A percentile compares a stretch with the other conserved stretches of the same genome.
phyloP scores from a whole-genome alignment of 2,797 vertebrate species.

The Pangasius macronema region DNA sequence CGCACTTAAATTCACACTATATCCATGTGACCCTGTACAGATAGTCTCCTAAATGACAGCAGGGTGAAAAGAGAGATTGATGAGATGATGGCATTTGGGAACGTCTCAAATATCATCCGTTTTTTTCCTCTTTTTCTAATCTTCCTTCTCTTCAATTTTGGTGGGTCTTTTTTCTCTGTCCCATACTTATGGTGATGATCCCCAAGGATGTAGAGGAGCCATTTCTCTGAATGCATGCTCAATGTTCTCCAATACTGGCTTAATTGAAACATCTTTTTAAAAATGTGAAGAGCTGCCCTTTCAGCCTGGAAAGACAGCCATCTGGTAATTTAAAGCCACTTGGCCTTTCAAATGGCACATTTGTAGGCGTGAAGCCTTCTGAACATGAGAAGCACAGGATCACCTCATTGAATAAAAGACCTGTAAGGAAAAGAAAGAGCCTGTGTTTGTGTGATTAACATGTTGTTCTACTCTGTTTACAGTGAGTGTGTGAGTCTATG shows the following conservation, averaged over 20 bases:
- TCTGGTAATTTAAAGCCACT: slow-evolving; percentile 58
- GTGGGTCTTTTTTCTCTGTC: slow-evolving; percentile 19
- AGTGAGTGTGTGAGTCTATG: neutral
- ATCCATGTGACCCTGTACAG: slow-evolving; percentile 24
- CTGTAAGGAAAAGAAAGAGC: slow-evolving; percentile 17
- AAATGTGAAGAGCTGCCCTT: slow-evolving; percentile 59
- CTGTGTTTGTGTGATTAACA: slow-evolving; percentile 11
- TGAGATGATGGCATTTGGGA: slow-evolving; percentile 6
- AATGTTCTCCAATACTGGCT: slow-evolving; percentile 49
- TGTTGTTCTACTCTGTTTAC: slow-evolving; percentile 20
- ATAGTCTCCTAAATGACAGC: slow-evolving; percentile 30
- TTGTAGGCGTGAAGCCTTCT: slow-evolving; percentile 27
- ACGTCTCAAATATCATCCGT: slow-evolving; percentile 40
- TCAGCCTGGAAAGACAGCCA: slow-evolving; percentile 41
- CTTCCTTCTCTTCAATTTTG: slow-evolving; percentile 28
- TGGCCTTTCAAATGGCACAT: slow-evolving; percentile 58
- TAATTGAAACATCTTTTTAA: slow-evolving; percentile 60
- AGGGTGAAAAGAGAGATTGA: slow-evolving; percentile 15
- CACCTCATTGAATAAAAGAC: slow-evolving; percentile 35
- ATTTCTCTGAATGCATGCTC: slow-evolving; percentile 50
- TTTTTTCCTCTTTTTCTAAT: slow-evolving; percentile 36
- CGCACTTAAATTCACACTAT: slow-evolving; percentile 10
- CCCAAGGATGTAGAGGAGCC: slow-evolving; percentile 29
- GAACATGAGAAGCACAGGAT: slow-evolving; percentile 46
- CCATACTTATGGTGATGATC: slow-evolving; percentile 32